Conservation (phyloP, 2,113 vertebrate genomes). For the Colius striatus region DNA sequence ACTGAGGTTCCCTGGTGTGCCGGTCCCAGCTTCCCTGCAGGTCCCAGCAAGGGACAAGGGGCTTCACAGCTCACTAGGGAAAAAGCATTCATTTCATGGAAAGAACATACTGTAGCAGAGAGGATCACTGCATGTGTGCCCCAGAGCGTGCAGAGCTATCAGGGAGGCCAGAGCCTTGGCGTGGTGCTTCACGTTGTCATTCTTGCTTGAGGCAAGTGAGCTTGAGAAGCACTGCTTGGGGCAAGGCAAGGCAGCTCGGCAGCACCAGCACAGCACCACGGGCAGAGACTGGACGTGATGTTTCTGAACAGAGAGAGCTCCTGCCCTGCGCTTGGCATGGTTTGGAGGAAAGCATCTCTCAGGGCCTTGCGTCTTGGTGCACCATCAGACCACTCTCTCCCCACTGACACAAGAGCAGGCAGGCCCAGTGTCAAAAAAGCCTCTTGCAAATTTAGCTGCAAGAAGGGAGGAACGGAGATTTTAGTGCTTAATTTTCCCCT, state of each 20-base stretch:
- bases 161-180: neutral
- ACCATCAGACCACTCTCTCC: neutral
- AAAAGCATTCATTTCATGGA: neutral
- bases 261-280: rapidly evolving
- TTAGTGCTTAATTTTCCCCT: neutral
- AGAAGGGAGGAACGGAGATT: neutral
- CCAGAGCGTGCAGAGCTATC: rapidly evolving
- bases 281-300: neutral
- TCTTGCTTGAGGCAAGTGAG: neutral
- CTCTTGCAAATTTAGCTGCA: neutral
- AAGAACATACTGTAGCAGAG: neutral
- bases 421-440: neutral
- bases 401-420: rapidly evolving
- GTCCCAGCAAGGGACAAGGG: neutral
- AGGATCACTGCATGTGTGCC: neutral
- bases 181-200: neutral
- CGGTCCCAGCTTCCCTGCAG: neutral
- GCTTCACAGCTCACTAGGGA: neutral
- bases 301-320: neutral
- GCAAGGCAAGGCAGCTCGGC: rapidly evolving
- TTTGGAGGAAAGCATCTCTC: neutral
- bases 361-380: rapidly evolving
- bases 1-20: neutral
- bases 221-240: neutral
- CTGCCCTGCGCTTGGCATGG: rapidly evolving